Base-by-base conservation (phyloP, 2,888 invertebrate genomes). In the Drosophila seclusa region DNA sequence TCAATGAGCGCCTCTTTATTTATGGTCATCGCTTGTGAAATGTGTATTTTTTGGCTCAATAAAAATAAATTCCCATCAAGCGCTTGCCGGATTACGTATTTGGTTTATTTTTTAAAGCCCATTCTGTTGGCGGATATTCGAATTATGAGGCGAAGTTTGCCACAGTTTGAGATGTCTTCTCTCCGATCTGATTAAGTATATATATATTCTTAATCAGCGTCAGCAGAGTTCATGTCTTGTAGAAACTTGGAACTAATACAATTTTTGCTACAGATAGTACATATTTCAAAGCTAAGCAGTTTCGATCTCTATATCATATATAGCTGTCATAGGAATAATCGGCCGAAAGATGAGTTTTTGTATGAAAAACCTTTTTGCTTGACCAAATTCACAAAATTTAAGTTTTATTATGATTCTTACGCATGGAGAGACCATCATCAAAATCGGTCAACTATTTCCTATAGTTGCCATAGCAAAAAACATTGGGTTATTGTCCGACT, bases 1-100 rank as follows among this genome's bases (percentile, higher is more conserved):
- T 84, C 84, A 84, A 86, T 80, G 75, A 66, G 48, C 64, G 59
- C 13, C 40, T 48, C 38, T 49, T 42, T 78, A 63, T 82, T 87
- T 78, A 84, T 79, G 72, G 59, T 68, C 62, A 29, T 31, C 70
- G 62, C 50, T 70, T 68, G 50, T 62, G 42, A 53, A 53, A 64
- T 65, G 58, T 68, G 50, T 38, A 6, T 62, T 75, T 82, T 71
- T 64, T 27, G 53, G 31, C 27, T 48, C 59, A 65, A 67, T 49
- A 68, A 73, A 68, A 68, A 79, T 62, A 76, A 71, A 82, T 68
- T 82, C 59, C 62, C 61, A 65, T 68, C 64, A 70, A 55, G 40
- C 52, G 55, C 48, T 61, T 42, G 64, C 48, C 27, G 48, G 64
- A 54, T 82, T 67, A 64, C 65, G 78, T 64, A 52, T 61, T 42